Evolutionary conservation across 2,888 invertebrate genomes (phyloP).

Genomic region (Thalpophila matura): DNA sequence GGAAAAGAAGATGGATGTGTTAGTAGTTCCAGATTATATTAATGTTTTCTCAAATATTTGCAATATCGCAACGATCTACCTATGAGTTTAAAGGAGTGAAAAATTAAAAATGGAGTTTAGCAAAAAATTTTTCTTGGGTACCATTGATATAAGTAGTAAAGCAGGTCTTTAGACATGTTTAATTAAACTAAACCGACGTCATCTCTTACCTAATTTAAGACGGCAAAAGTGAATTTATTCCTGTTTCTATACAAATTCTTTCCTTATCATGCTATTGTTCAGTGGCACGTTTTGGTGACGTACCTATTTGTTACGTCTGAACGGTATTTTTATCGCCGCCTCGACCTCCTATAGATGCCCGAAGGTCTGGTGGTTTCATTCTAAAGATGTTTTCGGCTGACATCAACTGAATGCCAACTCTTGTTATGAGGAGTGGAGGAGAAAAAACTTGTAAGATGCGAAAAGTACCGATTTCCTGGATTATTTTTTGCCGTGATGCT

Average conservation of each 20-base stretch:
- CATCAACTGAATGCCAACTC: slow-evolving; percentile 67
- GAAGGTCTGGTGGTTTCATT: slow-evolving; percentile 75
- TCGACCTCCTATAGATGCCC: slow-evolving; percentile 73
- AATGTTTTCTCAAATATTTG: slow-evolving; percentile 19
- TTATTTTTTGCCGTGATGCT: background rate
- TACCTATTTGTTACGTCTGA: slow-evolving; percentile 55
- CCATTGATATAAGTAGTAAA: no score
- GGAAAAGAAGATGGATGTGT: background rate
- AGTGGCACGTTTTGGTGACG: slow-evolving; percentile 62
- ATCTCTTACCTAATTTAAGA: slow-evolving; percentile 15
- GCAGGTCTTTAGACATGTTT: background rate
- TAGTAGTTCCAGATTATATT: slow-evolving; percentile 2
- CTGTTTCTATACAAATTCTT: slow-evolving; percentile 34
- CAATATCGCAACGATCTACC: background rate
- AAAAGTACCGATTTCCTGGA: slow-evolving; percentile 19
- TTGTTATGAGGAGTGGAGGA: slow-evolving; percentile 2
- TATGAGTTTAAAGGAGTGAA: background rate
- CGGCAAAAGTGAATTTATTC: slow-evolving; percentile 32
- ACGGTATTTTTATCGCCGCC: slow-evolving; percentile 73
- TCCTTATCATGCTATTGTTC: slow-evolving; percentile 56
- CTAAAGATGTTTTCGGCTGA: slow-evolving; percentile 62
- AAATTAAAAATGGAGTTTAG: slow-evolving; percentile 5
- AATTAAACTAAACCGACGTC: slow-evolving; percentile 1
- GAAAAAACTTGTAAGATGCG: slow-evolving; percentile 20
- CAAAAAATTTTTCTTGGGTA: no score